These are phyloP conservation scores for Xenopus borealis DNA, from an alignment of 2,113 vertebrate species.

Conservation along the genomic window DNA sequence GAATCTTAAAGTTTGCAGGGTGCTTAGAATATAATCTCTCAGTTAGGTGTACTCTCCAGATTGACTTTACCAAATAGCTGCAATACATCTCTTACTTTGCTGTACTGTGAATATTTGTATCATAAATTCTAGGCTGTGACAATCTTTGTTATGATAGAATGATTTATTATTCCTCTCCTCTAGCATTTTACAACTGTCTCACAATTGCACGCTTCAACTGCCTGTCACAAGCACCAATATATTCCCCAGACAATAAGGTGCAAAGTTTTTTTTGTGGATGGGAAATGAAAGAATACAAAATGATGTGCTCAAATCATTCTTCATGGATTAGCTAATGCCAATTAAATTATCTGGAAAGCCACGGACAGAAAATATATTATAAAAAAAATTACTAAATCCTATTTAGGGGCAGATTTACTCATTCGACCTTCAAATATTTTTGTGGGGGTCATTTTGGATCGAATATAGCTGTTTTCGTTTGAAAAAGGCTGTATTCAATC, in stretches of 20 bases:
- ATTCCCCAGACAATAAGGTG: conserved; percentile 26
- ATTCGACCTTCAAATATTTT: too few relatives aligned
- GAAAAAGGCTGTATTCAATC: too few relatives aligned
- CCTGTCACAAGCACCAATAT: conserved; percentile 28
- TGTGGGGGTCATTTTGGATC: too few relatives aligned
- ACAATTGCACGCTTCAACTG: conserved; percentile 26
- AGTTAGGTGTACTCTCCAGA: conserved; percentile 3
- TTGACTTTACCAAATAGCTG: conserved; percentile 2
- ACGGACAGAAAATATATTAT: too few relatives aligned
- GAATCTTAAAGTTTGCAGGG: background rate
- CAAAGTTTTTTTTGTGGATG: conserved; percentile 7
- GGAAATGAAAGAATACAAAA: conserved; percentile 5
- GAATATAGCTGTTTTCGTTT: too few relatives aligned
- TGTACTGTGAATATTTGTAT: conserved; percentile 20
- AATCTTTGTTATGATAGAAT: conserved; percentile 42
- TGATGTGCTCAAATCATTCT: background rate
- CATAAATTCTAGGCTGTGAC: conserved; percentile 33
- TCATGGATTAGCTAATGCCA: background rate
- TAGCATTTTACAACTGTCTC: conserved; percentile 26
- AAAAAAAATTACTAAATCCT: too few relatives aligned
- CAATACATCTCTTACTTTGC: conserved; percentile 18
- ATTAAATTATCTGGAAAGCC: background rate
- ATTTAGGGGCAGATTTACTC: too few relatives aligned
- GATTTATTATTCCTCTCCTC: conserved; percentile 35
- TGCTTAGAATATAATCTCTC: conserved; percentile 2